Percentiles rank a stretch among this genome's conserved stretches.
phyloP scores from a whole-genome alignment of 2,113 vertebrate genomes.

The Phaetusa simplex region DNA sequence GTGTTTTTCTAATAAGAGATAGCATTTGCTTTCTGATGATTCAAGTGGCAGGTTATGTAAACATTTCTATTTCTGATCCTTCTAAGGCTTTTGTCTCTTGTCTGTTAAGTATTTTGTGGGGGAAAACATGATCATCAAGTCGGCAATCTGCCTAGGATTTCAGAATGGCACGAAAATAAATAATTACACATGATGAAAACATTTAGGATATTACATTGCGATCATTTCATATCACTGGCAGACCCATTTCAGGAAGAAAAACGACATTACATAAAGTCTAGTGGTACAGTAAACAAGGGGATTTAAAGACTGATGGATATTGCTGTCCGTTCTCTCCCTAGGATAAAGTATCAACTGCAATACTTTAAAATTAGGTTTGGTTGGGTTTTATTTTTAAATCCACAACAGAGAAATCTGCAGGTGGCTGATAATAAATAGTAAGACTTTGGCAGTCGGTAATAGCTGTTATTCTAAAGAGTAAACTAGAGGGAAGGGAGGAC shows the following conservation, averaged over 20 bases:
- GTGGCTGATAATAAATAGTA: not conserved
- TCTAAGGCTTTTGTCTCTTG: conserved; percentile 59
- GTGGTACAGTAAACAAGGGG: conserved; percentile 64
- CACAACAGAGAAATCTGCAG: not conserved
- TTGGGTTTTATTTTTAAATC: not conserved
- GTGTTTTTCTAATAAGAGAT: conserved; percentile 30
- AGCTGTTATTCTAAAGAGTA: not conserved
- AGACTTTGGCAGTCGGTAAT: not conserved
- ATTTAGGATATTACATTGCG: conserved; percentile 64
- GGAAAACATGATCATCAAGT: conserved; percentile 51
- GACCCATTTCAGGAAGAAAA: conserved; percentile 46
- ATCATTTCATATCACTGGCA: conserved; percentile 65
- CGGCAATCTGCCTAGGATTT: conserved; percentile 70
- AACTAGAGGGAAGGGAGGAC: not conserved
- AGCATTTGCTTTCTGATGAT: conserved; percentile 25
- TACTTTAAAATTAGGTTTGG: conserved; percentile 17
- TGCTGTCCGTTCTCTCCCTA: not conserved
- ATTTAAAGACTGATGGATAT: conserved; percentile 57
- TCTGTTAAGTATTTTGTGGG: conserved; percentile 53
- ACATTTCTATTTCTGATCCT: conserved; percentile 68
- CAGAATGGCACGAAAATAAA: conserved; percentile 70
- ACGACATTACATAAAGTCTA: conserved; percentile 57
- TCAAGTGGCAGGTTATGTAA: conserved; percentile 63
- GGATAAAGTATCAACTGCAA: not conserved
- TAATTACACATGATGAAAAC: conserved; percentile 65